phyloP scores from a whole-genome alignment of 2,113 vertebrate genomes.

The Scytalopus superciliaris region DNA sequence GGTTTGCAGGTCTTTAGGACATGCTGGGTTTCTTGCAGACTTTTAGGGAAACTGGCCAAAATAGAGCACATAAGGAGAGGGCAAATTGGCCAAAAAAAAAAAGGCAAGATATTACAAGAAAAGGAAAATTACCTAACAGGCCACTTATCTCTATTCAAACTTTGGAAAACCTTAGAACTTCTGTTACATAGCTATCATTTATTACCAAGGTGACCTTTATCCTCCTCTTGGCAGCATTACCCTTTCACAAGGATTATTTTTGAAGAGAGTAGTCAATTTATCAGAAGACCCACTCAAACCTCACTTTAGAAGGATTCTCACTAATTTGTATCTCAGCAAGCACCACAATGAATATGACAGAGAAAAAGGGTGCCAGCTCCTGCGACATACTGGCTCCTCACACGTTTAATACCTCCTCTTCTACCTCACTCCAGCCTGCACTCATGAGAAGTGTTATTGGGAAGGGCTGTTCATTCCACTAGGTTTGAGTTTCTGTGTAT shows the following conservation, averaged over 20 bases:
- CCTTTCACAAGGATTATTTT: neutral
- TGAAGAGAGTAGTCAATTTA: neutral
- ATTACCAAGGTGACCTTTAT: constrained; percentile 7
- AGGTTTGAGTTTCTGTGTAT: neutral
- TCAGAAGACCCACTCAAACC: neutral
- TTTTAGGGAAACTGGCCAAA: constrained; percentile 1
- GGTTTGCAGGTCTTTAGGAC: neutral
- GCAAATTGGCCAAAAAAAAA: neutral
- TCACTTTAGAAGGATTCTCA: neutral
- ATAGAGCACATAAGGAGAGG: neutral
- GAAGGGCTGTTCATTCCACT: neutral
- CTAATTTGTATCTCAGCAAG: neutral
- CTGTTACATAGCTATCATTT: neutral
- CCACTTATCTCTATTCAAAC: neutral
- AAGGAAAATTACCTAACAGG: constrained; percentile 13
- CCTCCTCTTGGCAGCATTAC: neutral
- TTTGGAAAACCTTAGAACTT: neutral
- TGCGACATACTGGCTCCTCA: neutral
- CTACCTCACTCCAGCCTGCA: neutral
- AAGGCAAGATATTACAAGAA: neutral
- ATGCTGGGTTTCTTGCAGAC: neutral
- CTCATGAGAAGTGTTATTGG: neutral
- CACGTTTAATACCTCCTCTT: neutral
- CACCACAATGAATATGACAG: neutral
- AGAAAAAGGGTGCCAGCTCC: neutral